phyloP scores from a whole-genome alignment of 2,113 vertebrate genomes.

The Thamnophis sirtalis region DNA sequence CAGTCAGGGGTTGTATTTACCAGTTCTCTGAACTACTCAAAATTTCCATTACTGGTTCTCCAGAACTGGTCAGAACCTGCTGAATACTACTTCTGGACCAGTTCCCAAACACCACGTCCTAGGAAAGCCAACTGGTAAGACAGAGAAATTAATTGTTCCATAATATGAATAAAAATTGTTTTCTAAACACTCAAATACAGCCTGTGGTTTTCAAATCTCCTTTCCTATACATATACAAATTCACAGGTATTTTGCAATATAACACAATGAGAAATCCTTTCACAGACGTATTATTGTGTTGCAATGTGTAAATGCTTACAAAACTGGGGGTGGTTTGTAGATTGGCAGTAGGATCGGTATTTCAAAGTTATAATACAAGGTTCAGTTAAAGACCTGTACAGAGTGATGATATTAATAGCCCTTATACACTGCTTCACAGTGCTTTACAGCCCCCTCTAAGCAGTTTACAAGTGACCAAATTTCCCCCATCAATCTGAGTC shows the following conservation, averaged over 20 bases:
- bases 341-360: background rate
- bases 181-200: background rate
- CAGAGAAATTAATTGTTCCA: background rate
- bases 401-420: background rate
- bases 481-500: background rate
- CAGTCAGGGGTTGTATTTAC: too few species aligned
- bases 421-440: background rate
- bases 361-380: background rate
- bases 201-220: background rate
- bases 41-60: too few species aligned
- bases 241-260: background rate
- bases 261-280: background rate
- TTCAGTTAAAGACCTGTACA: background rate
- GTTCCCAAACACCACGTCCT: background rate
- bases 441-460: background rate
- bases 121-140: background rate
- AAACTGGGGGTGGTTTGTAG: background rate
- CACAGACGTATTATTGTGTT: background rate
- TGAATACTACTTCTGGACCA: background rate
- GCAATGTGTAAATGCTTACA: background rate
- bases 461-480: background rate
- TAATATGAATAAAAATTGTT: background rate
- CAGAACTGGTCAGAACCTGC: too few species aligned
- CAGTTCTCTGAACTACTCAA: too few species aligned
- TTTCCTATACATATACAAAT: background rate